These are phyloP conservation scores for Chironomus striatipennis DNA, from an alignment of 1,140 invertebrate genomes.

Conservation along the genomic window DNA sequence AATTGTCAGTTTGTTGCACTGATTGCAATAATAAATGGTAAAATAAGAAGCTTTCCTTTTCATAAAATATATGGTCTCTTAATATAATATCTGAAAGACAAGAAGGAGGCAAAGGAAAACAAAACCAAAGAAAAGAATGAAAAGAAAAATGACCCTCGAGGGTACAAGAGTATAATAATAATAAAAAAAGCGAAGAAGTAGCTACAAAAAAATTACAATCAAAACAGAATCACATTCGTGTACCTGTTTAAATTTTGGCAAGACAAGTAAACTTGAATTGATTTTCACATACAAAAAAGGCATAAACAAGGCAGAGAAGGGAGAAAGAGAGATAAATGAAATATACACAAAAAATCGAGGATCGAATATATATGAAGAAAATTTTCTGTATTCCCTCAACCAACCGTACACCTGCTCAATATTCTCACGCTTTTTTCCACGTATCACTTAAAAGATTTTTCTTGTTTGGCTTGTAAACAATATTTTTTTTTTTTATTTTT, in stretches of 20 bases:
- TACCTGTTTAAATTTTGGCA: conserved; percentile 7
- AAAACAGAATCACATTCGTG: background rate
- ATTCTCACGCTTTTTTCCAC: conserved; percentile 11
- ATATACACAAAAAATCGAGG: background rate
- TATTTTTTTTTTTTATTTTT: background rate
- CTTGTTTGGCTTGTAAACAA: conserved; percentile 12
- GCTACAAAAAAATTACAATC: background rate
- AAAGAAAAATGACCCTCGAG: conserved; percentile 3
- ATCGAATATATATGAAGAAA: conserved; percentile 1
- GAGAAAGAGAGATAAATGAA: background rate
- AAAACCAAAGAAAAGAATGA: too few species aligned
- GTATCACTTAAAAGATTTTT: conserved; percentile 14
- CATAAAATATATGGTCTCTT: background rate
- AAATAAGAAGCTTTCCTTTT: background rate
- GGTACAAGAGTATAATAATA: background rate
- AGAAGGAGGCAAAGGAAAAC: too few species aligned
- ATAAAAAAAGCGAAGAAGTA: background rate
- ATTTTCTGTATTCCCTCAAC: background rate
- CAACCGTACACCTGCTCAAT: background rate
- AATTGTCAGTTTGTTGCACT: conserved; percentile 13
- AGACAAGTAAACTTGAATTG: conserved; percentile 13
- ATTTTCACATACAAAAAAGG: conserved; percentile 1
- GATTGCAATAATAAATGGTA: conserved; percentile 4
- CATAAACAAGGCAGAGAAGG: background rate
- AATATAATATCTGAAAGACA: too few species aligned